Percentiles rank a stretch among this genome's conserved stretches.
Conservation (phyloP, 1,140 invertebrate genomes). For the Trachymyrmex septentrionalis region DNA sequence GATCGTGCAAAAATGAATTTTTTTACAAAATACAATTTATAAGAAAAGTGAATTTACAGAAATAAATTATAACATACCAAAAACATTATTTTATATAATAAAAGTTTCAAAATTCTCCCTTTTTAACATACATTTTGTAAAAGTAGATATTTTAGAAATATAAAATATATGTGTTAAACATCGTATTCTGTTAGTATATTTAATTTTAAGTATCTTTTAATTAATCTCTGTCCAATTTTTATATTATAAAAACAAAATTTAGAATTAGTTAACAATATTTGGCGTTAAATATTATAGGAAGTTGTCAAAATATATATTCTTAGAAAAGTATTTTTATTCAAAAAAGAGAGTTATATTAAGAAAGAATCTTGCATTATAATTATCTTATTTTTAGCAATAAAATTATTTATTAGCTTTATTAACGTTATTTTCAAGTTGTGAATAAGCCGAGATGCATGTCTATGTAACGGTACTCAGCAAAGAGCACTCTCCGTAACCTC, state of each 20-base stretch:
- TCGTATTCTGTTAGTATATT: neutral
- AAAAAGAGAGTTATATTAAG: too few species aligned
- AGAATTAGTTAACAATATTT: neutral
- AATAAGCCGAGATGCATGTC: slow-evolving; percentile 29
- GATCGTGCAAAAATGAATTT: slow-evolving; percentile 1
- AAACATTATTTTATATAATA: slow-evolving; percentile 1
- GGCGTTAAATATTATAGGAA: neutral
- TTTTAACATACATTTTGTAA: neutral
- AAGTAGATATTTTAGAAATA: neutral
- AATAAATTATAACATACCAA: neutral
- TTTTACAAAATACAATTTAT: slow-evolving; percentile 19
- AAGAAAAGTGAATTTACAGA: neutral
- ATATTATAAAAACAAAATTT: neutral
- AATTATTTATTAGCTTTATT: slow-evolving; percentile 19
- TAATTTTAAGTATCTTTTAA: neutral
- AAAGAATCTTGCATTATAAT: neutral
- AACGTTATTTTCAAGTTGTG: slow-evolving; percentile 37
- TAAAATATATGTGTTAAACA: neutral
- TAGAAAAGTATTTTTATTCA: neutral
- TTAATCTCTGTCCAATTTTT: neutral
- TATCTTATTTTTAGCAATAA: neutral
- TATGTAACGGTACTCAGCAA: slow-evolving; percentile 62
- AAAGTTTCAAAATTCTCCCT: neutral
- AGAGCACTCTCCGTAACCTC: slow-evolving; percentile 65
- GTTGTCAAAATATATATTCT: neutral